Percentiles rank a stretch among this genome's conserved stretches.
These are phyloP conservation scores for Hirundichthys speculiger DNA, from an alignment of 2,113 vertebrate genomes.

Conservation along the genomic window DNA sequence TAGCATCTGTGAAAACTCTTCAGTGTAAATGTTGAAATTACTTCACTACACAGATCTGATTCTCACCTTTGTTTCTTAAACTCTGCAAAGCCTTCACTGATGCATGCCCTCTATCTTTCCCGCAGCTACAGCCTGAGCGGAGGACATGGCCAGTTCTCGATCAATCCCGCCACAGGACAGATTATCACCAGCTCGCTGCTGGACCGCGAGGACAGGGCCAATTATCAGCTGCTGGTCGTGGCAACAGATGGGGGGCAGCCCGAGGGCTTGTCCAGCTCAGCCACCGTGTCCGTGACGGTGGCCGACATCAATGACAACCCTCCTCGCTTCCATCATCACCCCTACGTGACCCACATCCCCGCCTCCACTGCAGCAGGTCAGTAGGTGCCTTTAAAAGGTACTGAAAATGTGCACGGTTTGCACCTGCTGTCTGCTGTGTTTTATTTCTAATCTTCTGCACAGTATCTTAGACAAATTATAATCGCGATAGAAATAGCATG, in stretches of 20 bases:
- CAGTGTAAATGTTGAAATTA: neutral
- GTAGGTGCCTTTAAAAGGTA: neutral
- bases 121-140: slow-evolving; percentile 91
- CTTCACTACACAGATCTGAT: neutral
- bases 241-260: slow-evolving; percentile 89
- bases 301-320: slow-evolving; percentile 95
- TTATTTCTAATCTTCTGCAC: too few relatives aligned
- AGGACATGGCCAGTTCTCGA: slow-evolving; percentile 93
- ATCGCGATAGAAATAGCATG: too few relatives aligned
- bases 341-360: slow-evolving; percentile 95
- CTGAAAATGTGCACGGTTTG: neutral
- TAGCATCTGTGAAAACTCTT: neutral
- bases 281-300: slow-evolving; percentile 88
- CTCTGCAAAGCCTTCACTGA: neutral
- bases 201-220: slow-evolving; percentile 87
- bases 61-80: neutral
- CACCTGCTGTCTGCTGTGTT: neutral
- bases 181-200: slow-evolving; percentile 94
- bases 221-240: slow-evolving; percentile 93
- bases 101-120: slow-evolving; percentile 9
- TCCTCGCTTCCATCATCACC: slow-evolving; percentile 95
- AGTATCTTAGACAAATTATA: too few relatives aligned
- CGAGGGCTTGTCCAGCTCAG: slow-evolving; percentile 87
- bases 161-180: slow-evolving; percentile 96
- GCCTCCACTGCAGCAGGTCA: slow-evolving; percentile 89